These are phyloP conservation scores for Ardeotis arabs DNA, from an alignment of 2,113 vertebrate species.

Conservation along the genomic window DNA sequence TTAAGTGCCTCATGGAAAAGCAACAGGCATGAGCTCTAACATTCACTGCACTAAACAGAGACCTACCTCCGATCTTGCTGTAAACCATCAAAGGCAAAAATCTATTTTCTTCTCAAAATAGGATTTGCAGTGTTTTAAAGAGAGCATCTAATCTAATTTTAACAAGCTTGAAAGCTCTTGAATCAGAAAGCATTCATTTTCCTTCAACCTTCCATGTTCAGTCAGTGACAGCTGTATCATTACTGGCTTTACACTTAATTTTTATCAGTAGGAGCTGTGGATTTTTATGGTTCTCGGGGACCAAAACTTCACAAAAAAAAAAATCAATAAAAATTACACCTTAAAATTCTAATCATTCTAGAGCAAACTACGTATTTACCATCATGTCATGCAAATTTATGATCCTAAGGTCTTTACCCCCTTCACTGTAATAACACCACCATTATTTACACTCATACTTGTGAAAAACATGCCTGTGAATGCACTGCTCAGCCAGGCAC, in stretches of 20 bases:
- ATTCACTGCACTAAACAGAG: neutral
- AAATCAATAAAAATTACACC: neutral
- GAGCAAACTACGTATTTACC: neutral
- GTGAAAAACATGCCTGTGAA: constrained; percentile 2
- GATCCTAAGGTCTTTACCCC: constrained; percentile 8
- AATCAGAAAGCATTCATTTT: constrained; percentile 1
- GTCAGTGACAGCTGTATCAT: neutral
- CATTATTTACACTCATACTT: constrained; percentile 20
- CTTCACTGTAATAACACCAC: neutral
- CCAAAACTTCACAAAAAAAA: neutral
- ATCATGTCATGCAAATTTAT: neutral
- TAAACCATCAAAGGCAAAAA: neutral
- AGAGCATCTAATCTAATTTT: constrained; percentile 24
- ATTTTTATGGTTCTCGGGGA: neutral
- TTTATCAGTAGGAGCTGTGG: neutral
- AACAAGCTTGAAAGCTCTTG: neutral
- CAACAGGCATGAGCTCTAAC: neutral
- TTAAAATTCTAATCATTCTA: neutral
- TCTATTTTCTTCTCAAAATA: constrained; percentile 5
- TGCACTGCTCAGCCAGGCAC: neutral
- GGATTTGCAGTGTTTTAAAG: constrained; percentile 1
- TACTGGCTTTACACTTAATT: neutral
- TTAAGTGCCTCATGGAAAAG: neutral
- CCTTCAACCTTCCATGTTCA: neutral
- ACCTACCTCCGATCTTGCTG: constrained; percentile 5